Conservation (phyloP, 1,140 invertebrate species). For the Stratiolaelaps scimitus region DNA sequence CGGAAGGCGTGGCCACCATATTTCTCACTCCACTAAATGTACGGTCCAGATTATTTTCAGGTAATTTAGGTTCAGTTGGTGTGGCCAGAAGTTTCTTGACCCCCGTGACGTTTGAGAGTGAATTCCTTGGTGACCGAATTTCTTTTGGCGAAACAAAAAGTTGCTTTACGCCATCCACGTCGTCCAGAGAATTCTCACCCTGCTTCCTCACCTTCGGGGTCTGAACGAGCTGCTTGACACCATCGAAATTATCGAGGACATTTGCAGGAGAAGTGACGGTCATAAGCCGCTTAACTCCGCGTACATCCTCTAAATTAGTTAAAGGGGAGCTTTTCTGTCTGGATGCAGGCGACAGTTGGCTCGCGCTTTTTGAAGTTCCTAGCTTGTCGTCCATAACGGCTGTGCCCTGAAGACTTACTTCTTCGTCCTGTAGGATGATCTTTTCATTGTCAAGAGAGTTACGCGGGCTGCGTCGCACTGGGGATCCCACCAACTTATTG, state of each 20-base stretch:
- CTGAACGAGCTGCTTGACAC: conserved; percentile 1
- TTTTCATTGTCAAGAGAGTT: too few relatives aligned
- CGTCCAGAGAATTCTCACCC: not conserved
- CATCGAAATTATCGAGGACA: conserved; percentile 10
- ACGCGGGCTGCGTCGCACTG: too few relatives aligned
- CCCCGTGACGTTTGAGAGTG: not conserved
- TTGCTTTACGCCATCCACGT: not conserved
- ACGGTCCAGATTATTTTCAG: conserved; percentile 18
- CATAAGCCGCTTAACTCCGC: too few relatives aligned
- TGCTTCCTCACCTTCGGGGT: not conserved
- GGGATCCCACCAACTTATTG: too few relatives aligned
- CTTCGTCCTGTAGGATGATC: too few relatives aligned
- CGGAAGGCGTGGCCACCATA: not conserved
- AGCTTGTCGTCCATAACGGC: too few relatives aligned
- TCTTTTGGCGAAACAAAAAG: not conserved
- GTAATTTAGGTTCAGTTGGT: not conserved
- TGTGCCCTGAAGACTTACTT: too few relatives aligned
- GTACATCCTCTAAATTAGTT: too few relatives aligned
- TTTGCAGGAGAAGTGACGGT: not conserved
- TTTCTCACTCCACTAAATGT: not conserved
- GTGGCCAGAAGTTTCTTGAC: not conserved
- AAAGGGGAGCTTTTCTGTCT: too few relatives aligned
- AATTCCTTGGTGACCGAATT: not conserved
- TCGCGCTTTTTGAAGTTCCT: too few relatives aligned
- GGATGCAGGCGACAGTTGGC: too few relatives aligned